Percentiles rank a stretch among this genome's conserved stretches.
These are phyloP conservation scores for Percina caprodes DNA, from an alignment of 2,113 vertebrate genomes.

Conservation along the genomic window DNA sequence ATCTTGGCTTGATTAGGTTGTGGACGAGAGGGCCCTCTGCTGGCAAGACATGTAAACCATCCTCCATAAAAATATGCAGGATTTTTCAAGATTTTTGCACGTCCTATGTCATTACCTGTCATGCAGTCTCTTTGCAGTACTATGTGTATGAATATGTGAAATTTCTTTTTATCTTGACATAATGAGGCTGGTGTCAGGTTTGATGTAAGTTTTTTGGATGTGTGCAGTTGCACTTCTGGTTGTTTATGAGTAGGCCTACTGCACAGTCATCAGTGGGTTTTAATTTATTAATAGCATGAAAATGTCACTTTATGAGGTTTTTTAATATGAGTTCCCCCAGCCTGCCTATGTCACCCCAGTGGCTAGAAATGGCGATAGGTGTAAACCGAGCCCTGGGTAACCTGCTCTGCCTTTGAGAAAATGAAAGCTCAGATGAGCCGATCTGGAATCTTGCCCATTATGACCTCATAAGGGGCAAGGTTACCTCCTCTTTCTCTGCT, in stretches of 20 bases:
- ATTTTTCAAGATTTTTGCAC: not conserved
- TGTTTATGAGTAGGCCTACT: not conserved
- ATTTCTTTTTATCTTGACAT: not conserved
- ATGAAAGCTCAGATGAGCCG: no score
- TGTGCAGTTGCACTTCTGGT: not conserved
- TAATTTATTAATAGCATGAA: no score
- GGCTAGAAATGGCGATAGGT: no score
- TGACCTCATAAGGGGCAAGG: no score
- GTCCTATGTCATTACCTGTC: not conserved
- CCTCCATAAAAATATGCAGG: not conserved
- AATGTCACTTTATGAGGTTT: no score
- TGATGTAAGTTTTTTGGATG: not conserved
- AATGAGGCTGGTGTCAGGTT: not conserved
- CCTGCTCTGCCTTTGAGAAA: no score
- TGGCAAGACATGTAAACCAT: not conserved
- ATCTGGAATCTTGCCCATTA: no score
- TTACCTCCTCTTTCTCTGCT: no score
- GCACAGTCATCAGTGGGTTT: not conserved
- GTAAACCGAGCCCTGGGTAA: no score
- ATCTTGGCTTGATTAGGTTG: not conserved
- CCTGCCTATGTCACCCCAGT: no score
- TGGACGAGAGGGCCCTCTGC: conserved; percentile 34
- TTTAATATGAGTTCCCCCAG: no score
- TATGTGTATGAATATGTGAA: not conserved
- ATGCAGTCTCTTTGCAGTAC: not conserved